These are phyloP conservation scores for Propithecus deckenii DNA, from an alignment of 2,797 vertebrate genomes.

Conservation along the genomic window DNA sequence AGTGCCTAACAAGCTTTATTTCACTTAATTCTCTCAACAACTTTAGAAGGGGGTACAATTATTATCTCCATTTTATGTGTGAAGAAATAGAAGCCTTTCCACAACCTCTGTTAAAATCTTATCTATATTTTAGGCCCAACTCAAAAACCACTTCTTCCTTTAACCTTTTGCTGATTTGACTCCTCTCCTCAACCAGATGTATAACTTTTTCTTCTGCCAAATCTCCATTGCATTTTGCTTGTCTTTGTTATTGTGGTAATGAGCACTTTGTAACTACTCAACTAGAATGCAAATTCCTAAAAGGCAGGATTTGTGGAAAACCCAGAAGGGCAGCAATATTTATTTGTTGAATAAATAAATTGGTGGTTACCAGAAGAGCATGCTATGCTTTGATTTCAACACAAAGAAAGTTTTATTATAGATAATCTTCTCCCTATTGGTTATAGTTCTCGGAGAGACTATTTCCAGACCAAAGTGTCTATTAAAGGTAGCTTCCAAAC, in stretches of 20 bases:
- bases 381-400: conserved; percentile 15
- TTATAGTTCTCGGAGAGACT: conserved; percentile 13
- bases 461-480: background rate
- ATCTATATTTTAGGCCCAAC: background rate
- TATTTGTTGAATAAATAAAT: background rate
- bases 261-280: conserved; percentile 22
- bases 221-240: background rate
- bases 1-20: background rate
- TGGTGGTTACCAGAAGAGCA: background rate
- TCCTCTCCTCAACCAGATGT: background rate
- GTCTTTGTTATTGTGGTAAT: conserved; percentile 29
- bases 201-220: background rate
- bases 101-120: conserved; percentile 1
- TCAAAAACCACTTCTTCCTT: conserved; percentile 13
- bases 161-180: background rate
- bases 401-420: background rate
- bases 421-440: background rate
- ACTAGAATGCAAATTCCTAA: background rate
- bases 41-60: background rate
- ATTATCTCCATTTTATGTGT: background rate
- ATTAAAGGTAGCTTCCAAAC: background rate
- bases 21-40: background rate
- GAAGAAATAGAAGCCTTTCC: background rate
- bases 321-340: background rate
- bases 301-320: background rate